Conservation (phyloP, 2,113 vertebrate species). For the Hiodon alosoides region DNA sequence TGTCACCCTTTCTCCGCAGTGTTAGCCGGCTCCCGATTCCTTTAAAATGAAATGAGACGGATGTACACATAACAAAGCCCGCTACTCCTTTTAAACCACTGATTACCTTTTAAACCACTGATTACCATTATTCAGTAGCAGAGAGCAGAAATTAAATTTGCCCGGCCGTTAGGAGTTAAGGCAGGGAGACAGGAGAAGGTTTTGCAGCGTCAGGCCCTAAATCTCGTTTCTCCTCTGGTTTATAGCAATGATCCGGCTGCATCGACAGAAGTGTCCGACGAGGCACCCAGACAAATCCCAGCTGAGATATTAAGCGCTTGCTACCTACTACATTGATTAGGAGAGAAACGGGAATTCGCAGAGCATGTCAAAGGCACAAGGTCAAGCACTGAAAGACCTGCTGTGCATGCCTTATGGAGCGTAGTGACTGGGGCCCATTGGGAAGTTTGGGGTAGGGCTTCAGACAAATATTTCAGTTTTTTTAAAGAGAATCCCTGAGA, state of each 20-base stretch:
- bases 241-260: constrained; percentile 44
- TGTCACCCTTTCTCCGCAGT: not conserved
- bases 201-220: constrained; percentile 40
- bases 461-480: not conserved
- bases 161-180: constrained; percentile 21
- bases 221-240: constrained; percentile 39
- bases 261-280: constrained; percentile 40
- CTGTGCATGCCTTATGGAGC: not conserved
- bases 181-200: not conserved
- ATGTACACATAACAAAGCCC: not conserved
- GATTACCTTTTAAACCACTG: not conserved
- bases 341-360: constrained; percentile 40
- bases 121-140: constrained; percentile 12
- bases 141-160: not conserved
- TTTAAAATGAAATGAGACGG: not conserved
- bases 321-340: constrained; percentile 44
- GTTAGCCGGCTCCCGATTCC: not conserved
- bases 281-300: constrained; percentile 32
- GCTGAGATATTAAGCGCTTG: constrained; percentile 32
- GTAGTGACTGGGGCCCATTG: not conserved
- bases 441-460: not conserved
- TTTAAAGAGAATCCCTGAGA: too few relatives aligned
- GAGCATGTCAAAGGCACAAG: constrained; percentile 39
- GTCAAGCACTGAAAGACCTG: constrained; percentile 34
- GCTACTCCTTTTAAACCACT: constrained; percentile 4